A percentile compares a stretch with the other conserved stretches of the same genome.
Conservation (phyloP, 2,797 vertebrate genomes). For the Etheostoma nigrum region DNA sequence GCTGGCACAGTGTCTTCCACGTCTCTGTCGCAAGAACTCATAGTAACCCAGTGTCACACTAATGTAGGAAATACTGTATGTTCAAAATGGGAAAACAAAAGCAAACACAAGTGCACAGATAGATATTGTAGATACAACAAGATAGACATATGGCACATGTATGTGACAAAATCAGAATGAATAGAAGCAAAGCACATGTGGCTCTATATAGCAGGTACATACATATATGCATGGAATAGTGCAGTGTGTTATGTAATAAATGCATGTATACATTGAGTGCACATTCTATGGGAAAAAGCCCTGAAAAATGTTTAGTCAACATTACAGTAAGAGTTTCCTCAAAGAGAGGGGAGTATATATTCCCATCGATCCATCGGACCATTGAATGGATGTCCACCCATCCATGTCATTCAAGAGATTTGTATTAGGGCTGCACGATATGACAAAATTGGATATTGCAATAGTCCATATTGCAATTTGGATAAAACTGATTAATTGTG, state of each 20-base stretch:
- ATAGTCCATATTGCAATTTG: no score
- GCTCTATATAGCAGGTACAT: not conserved
- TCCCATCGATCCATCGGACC: not conserved
- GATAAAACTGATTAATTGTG: no score
- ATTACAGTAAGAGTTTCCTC: not conserved
- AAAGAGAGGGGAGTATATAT: not conserved
- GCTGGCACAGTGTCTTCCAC: slow-evolving; percentile 41
- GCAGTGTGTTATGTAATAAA: slow-evolving; percentile 31
- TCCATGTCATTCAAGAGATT: not conserved
- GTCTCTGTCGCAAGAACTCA: slow-evolving; percentile 57
- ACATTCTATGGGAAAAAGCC: not conserved
- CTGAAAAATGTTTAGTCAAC: not conserved
- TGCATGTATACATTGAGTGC: not conserved
- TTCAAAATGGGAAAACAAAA: slow-evolving; percentile 5
- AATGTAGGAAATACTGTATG: not conserved
- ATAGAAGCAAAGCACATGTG: not conserved
- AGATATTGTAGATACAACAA: not conserved
- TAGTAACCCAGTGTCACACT: slow-evolving; percentile 34
- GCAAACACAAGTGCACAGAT: not conserved
- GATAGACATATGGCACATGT: not conserved
- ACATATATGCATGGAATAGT: slow-evolving; percentile 12
- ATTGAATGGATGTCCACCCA: not conserved
- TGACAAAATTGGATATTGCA: no score
- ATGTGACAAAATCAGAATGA: no score
- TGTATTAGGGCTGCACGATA: no score